phyloP scores from a whole-genome alignment of 2,113 vertebrate species.

The Sinocyclocheilus anophthalmus region DNA sequence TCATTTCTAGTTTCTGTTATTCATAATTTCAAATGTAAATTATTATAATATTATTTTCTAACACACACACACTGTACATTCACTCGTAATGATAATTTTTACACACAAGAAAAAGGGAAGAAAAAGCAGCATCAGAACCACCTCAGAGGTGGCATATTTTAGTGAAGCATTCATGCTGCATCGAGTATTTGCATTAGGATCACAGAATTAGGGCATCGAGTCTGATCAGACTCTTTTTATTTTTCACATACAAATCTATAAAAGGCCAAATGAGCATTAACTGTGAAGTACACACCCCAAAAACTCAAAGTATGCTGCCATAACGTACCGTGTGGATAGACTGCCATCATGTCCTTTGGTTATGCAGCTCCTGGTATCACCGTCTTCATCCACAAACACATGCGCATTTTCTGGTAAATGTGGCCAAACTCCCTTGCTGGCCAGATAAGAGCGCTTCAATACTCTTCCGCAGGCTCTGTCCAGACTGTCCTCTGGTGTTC shows the following conservation, averaged over 20 bases:
- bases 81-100: not conserved
- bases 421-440: constrained; percentile 54
- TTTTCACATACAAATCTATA: no score
- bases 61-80: no score
- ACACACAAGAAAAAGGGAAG: not conserved
- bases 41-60: no score
- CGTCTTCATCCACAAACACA: not conserved
- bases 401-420: not conserved
- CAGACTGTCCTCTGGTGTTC: constrained; percentile 74
- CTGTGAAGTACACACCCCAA: not conserved
- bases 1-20: no score
- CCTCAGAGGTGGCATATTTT: not conserved
- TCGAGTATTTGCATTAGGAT: not conserved
- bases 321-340: not conserved
- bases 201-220: no score
- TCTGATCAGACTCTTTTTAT: not conserved
- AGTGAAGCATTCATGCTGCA: not conserved
- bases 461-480: constrained; percentile 79
- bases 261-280: no score
- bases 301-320: not conserved
- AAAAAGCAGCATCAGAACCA: not conserved
- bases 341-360: not conserved
- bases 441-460: constrained; percentile 72
- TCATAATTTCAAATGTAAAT: no score
- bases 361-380: not conserved